A percentile compares a stretch with the other conserved stretches of the same genome.
phyloP scores from a whole-genome alignment of 1,140 invertebrate genomes.

The Aphaenogaster ashmeadi region DNA sequence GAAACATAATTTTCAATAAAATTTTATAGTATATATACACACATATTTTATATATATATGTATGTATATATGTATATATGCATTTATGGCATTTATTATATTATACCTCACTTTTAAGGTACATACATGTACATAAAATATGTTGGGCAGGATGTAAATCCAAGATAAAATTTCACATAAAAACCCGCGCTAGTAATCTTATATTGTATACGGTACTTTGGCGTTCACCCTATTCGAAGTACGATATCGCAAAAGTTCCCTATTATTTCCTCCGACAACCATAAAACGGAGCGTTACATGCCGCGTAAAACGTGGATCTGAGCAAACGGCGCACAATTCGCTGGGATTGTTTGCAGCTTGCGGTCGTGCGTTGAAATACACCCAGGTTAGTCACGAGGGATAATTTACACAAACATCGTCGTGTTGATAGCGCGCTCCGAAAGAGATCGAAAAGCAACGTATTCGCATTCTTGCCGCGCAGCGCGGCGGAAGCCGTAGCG shows the following conservation, averaged over 20 bases:
- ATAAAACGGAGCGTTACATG: conserved; percentile 22
- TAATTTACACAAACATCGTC: conserved; percentile 32
- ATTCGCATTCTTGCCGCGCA: conserved; percentile 6
- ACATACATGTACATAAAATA: neutral
- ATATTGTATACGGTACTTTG: neutral
- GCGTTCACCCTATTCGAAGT: neutral
- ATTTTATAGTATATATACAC: neutral
- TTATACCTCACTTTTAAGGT: neutral
- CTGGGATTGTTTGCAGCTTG: neutral
- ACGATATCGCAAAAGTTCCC: neutral
- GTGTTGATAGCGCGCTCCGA: neutral
- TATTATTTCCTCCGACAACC: conserved; percentile 45
- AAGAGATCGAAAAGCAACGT: neutral
- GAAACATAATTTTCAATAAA: neutral
- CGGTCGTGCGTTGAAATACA: neutral
- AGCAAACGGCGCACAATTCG: conserved; percentile 26
- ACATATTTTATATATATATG: too few relatives aligned
- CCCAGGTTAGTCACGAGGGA: neutral
- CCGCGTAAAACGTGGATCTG: conserved; percentile 30
- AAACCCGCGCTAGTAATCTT: neutral
- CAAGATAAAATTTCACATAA: conserved; percentile 28
- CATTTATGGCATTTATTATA: neutral
- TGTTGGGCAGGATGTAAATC: neutral
- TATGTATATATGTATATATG: neutral
- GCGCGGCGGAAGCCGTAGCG: neutral